phyloP scores from a whole-genome alignment of 2,113 vertebrate genomes.

The Elanus axillaris region DNA sequence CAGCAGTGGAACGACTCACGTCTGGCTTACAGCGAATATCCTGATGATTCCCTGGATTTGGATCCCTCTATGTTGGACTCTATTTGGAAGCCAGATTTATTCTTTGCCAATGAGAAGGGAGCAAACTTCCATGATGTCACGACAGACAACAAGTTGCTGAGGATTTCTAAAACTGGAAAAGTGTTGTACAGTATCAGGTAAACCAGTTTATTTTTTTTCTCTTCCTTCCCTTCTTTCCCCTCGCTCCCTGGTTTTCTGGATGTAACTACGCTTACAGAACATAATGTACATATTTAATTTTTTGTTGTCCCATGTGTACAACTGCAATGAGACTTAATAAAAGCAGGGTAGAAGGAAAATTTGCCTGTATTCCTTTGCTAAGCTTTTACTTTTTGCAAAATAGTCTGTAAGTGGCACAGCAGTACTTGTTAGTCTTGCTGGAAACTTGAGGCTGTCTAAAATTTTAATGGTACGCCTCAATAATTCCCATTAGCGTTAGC shows the following conservation, averaged over 20 bases:
- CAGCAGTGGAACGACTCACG: slow-evolving; percentile 99
- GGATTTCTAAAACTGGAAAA: slow-evolving; percentile 96
- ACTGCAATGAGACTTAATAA: not conserved
- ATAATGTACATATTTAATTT: not conserved
- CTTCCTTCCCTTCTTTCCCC: not conserved
- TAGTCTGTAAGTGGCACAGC: not conserved
- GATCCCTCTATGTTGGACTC: slow-evolving; percentile 99
- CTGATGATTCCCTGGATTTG: slow-evolving; percentile 94
- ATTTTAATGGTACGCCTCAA: not conserved
- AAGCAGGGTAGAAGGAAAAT: not conserved
- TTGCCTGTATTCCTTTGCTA: not conserved
- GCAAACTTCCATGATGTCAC: slow-evolving; percentile 99
- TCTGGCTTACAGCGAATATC: slow-evolving; percentile 95
- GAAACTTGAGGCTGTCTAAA: not conserved
- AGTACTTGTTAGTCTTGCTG: not conserved
- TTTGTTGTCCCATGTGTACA: not conserved
- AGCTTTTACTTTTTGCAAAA: not conserved
- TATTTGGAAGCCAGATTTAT: slow-evolving; percentile 99
- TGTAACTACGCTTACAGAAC: not conserved
- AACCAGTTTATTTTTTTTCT: not conserved
- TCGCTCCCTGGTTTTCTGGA: not conserved
- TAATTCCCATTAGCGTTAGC: not conserved
- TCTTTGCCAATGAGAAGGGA: slow-evolving; percentile 99
- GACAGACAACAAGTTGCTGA: slow-evolving; percentile 96
- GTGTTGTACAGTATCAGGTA: slow-evolving; percentile 98